A percentile compares a stretch with the other conserved stretches of the same genome.
Evolutionary conservation across 2,113 vertebrate species (phyloP).

Genomic region (Anguilla rostrata): DNA sequence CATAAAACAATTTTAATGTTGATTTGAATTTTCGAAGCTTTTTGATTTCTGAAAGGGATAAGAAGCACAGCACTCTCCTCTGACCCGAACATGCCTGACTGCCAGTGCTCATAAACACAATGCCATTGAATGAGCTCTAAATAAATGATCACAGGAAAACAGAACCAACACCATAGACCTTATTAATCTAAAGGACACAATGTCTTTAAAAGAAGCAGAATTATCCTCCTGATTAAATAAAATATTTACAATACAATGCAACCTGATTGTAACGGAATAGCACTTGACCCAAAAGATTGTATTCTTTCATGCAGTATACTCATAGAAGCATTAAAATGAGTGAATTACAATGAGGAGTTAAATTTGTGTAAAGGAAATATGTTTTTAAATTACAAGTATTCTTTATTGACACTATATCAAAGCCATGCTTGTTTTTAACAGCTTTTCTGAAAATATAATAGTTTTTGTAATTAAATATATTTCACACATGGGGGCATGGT

Average conservation of each 20-base stretch:
- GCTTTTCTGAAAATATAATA: no score
- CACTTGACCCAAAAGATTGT: no score
- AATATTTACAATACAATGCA: background rate
- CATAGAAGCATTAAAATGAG: no score
- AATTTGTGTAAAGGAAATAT: no score
- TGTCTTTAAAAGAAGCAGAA: background rate
- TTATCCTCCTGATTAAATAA: background rate
- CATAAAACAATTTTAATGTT: slow-evolving; percentile 90
- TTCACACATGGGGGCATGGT: no score
- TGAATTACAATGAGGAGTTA: no score
- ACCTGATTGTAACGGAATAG: background rate
- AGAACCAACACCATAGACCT: background rate
- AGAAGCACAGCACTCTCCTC: slow-evolving; percentile 46
- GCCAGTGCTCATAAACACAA: slow-evolving; percentile 50
- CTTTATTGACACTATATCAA: no score
- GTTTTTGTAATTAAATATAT: no score
- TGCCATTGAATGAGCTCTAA: slow-evolving; percentile 44
- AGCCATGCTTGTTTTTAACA: no score
- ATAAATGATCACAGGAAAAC: slow-evolving; percentile 44
- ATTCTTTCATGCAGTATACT: no score
- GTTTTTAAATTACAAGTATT: no score
- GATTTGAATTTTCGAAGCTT: slow-evolving; percentile 91
- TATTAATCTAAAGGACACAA: background rate
- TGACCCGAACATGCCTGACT: slow-evolving; percentile 31
- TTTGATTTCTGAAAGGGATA: slow-evolving; percentile 64